A percentile compares a stretch with the other conserved stretches of the same genome.
phyloP scores from a whole-genome alignment of 2,797 vertebrate genomes.

The Pyrrhura leucotis region DNA sequence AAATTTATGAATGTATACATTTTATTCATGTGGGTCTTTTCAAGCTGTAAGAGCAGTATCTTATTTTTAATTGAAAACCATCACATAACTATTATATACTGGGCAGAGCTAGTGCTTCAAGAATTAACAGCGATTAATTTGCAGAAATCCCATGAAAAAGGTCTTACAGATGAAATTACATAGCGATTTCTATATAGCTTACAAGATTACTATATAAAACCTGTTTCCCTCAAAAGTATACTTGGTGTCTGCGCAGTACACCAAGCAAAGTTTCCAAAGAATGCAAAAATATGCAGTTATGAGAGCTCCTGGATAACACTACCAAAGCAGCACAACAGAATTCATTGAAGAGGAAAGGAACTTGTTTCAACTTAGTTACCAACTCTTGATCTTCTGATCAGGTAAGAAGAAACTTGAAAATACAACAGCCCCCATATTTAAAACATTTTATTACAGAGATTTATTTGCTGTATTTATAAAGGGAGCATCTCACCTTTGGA shows the following conservation, averaged over 20 bases:
- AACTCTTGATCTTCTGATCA: not conserved
- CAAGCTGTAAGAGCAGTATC: not conserved
- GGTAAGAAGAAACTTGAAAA: not conserved
- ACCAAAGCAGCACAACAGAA: not conserved
- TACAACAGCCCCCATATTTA: not conserved
- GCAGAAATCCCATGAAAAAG: not conserved
- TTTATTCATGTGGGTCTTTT: slow-evolving; percentile 14
- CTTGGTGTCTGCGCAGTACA: not conserved
- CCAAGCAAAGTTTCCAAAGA: not conserved
- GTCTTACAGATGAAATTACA: not conserved
- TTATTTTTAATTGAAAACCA: slow-evolving; percentile 6
- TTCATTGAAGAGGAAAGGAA: not conserved
- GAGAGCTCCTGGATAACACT: not conserved
- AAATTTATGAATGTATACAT: slow-evolving; percentile 30
- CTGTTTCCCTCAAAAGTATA: not conserved
- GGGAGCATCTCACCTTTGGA: slow-evolving; percentile 87
- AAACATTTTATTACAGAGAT: not conserved
- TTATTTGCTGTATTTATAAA: not conserved
- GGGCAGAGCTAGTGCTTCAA: not conserved
- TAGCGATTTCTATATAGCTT: not conserved
- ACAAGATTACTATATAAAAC: not conserved
- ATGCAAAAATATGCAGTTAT: not conserved
- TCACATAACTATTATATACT: not conserved
- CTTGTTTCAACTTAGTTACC: not conserved
- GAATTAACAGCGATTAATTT: slow-evolving; percentile 17